Conservation (phyloP, 2,888 invertebrate genomes). For the Eupithecia inturbata region DNA sequence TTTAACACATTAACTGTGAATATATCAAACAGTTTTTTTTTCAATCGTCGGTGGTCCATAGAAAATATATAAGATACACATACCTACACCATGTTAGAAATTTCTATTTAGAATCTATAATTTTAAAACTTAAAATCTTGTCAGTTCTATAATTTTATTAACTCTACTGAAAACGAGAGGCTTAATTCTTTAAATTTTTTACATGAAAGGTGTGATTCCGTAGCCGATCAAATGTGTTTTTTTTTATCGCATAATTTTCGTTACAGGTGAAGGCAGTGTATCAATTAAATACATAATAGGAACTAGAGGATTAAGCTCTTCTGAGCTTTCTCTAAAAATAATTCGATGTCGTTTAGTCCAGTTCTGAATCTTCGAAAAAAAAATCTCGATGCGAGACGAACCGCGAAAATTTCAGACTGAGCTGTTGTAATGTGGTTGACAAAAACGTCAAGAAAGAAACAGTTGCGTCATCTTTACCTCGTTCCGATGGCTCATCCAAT, state of each 20-base stretch:
- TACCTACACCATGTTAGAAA: no score
- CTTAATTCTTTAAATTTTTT: constrained; percentile 72
- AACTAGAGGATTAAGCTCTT: no score
- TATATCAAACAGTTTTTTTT: no score
- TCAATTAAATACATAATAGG: constrained; percentile 46
- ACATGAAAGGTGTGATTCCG: constrained; percentile 79
- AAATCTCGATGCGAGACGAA: neutral
- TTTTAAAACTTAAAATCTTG: neutral
- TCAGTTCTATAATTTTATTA: constrained; percentile 39
- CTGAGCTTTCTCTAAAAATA: neutral
- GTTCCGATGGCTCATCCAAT: no score
- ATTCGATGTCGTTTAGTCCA: no score
- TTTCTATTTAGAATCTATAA: neutral
- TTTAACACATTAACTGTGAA: no score
- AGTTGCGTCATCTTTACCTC: no score
- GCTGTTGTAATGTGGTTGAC: neutral
- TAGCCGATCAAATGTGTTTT: constrained; percentile 63
- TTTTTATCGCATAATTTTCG: constrained; percentile 58
- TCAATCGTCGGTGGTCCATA: no score
- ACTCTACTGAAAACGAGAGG: constrained; percentile 46
- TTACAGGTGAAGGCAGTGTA: constrained; percentile 57
- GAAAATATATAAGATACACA: no score
- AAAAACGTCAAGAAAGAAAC: neutral
- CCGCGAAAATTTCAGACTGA: neutral
- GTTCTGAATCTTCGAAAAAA: no score